Base-by-base conservation (phyloP, 2,888 invertebrate species). In the Brachynemurus nebulosus region DNA sequence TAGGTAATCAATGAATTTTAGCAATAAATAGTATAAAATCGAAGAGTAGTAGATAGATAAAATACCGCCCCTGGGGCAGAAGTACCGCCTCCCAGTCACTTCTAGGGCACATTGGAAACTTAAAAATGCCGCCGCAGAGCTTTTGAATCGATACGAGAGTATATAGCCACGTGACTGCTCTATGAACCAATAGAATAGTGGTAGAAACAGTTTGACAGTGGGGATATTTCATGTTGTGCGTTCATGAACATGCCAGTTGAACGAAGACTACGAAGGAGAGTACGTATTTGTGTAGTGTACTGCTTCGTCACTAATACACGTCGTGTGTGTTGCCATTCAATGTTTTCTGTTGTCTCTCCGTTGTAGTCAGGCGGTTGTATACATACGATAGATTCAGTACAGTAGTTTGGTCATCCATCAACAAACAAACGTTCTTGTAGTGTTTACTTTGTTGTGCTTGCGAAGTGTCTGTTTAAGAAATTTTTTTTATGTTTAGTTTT, bases 91-190 rank as follows among this genome's bases (percentile, higher is more conserved):
- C 61, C 57, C 54, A 44, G 46, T 53, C 47, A 50, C 27, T 48
- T 51, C 57, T 62, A 64, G 51, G 52, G 49, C 53, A 50, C 47
- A 45, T 21, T 56, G 55, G 57, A 65, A 78, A 79, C 74, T 80
- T 80, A 79, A 80, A 80, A 80, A 80, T 80, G 78, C 79, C 79
- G 79, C 79, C 79, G 78, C 76, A 71, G 72, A 72, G 74, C 72
- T 72, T 74, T 75, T 77, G 78, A 80, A 80, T 80, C 80, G 76
- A 80, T 80, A 80, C 73, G 72, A 72, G 71, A 59, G 61, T 60
- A 56, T 55, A 51, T 48, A 53, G 69, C 76, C 80, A 80, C 78
- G 78, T 76, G 76, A 59, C 56, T 67, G 51, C 54, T 53, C 47
- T 49, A 49, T 47, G 52, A 50, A 49, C 69, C 69, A 69, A 68